phyloP scores from a whole-genome alignment of 2,888 invertebrate genomes.

The Fragum fragum region DNA sequence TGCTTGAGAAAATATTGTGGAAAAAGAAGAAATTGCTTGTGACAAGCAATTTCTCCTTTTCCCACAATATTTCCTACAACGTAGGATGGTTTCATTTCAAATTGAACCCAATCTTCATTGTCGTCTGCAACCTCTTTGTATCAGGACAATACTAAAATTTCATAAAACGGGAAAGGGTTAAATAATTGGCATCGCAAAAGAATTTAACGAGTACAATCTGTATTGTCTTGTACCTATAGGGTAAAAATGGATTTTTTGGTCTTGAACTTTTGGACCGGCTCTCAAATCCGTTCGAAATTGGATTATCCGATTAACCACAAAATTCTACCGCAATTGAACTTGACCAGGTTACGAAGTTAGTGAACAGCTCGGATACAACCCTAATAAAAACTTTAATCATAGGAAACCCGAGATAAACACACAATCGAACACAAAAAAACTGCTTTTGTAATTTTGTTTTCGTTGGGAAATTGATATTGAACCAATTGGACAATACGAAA shows the following conservation, averaged over 20 bases:
- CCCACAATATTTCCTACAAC: too few relatives aligned
- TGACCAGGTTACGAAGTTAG: slow-evolving; percentile 6
- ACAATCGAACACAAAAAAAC: neutral
- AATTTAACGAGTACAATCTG: too few relatives aligned
- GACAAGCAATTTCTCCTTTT: too few relatives aligned
- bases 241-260: neutral
- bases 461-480: slow-evolving; percentile 3
- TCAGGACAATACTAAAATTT: too few relatives aligned
- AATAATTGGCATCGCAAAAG: too few relatives aligned
- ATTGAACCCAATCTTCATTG: too few relatives aligned
- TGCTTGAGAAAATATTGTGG: too few relatives aligned
- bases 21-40: too few relatives aligned
- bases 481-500: neutral
- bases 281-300: neutral
- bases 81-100: too few relatives aligned
- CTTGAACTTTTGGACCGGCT: neutral
- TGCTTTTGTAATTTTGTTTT: slow-evolving; percentile 1
- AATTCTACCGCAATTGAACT: neutral
- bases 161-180: too few relatives aligned
- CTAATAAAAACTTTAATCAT: neutral
- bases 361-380: neutral
- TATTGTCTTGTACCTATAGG: too few relatives aligned
- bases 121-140: too few relatives aligned
- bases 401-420: neutral
- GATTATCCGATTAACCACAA: neutral